These are phyloP conservation scores for Hydropsyche betteni DNA, from an alignment of 2,888 invertebrate genomes.

Conservation along the genomic window DNA sequence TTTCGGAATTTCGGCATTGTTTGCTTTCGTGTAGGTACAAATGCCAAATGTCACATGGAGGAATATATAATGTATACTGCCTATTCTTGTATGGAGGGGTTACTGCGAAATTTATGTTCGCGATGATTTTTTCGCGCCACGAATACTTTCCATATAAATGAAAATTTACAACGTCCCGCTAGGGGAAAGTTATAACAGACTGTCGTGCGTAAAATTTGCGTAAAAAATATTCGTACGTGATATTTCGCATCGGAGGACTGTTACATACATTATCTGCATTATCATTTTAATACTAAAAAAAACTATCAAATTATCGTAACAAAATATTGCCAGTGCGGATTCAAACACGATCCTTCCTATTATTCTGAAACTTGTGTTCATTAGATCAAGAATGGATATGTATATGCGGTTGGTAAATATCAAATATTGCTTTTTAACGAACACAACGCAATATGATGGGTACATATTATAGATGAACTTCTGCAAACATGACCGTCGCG, in stretches of 20 bases:
- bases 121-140: slow-evolving; percentile 26
- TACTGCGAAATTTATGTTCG: slow-evolving; percentile 27
- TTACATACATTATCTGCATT: neutral
- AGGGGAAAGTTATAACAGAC: slow-evolving; percentile 29
- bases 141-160: slow-evolving; percentile 31
- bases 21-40: no score
- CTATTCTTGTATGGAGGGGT: no score
- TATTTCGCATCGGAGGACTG: neutral
- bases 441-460: neutral
- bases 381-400: neutral
- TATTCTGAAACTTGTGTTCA: slow-evolving; percentile 7
- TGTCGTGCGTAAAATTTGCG: slow-evolving; percentile 27
- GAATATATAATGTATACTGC: no score
- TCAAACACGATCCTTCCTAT: neutral
- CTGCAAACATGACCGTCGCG: slow-evolving; percentile 7
- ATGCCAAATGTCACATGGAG: no score
- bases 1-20: no score
- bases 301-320: no score
- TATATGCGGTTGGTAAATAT: slow-evolving; percentile 19
- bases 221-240: slow-evolving; percentile 23
- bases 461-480: slow-evolving; percentile 9
- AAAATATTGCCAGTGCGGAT: neutral
- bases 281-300: no score
- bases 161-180: slow-evolving; percentile 30
- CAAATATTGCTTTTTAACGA: slow-evolving; percentile 35